phyloP scores from a whole-genome alignment of 2,888 invertebrate genomes.

The Temnothorax unifasciatus region DNA sequence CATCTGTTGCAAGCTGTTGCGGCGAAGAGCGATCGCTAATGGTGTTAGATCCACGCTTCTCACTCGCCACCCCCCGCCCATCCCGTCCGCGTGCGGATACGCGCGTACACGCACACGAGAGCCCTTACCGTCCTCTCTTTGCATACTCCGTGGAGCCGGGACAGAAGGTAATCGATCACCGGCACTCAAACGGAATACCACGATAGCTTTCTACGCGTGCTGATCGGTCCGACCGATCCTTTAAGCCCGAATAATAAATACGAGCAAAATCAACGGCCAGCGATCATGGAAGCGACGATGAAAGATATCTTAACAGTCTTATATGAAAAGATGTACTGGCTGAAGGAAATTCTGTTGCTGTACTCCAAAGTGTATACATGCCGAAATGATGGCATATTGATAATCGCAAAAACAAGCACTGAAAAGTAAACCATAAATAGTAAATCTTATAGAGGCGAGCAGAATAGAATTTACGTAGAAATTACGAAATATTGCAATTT shows the following conservation, averaged over 20 bases:
- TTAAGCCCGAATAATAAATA: slow-evolving; percentile 80
- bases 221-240: slow-evolving; percentile 63
- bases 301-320: slow-evolving; percentile 12
- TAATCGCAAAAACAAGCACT: not conserved
- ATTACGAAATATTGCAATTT: slow-evolving; percentile 7
- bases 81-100: slow-evolving; percentile 33
- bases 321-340: not conserved
- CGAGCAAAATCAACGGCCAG: slow-evolving; percentile 70
- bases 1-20: slow-evolving; percentile 82
- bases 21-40: slow-evolving; percentile 82
- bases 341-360: not conserved
- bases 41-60: slow-evolving; percentile 75
- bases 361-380: not conserved
- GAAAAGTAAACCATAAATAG: no score
- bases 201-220: slow-evolving; percentile 53
- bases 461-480: not conserved
- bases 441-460: not conserved
- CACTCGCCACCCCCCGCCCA: slow-evolving; percentile 44
- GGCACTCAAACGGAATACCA: slow-evolving; percentile 72
- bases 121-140: slow-evolving; percentile 38
- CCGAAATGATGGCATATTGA: not conserved
- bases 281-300: slow-evolving; percentile 15
- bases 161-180: slow-evolving; percentile 80
- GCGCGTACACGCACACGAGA: slow-evolving; percentile 36
- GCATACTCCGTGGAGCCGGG: slow-evolving; percentile 58